Base-by-base conservation (phyloP, 30 jellyfish, hydroid and myxozoan species). In the Clytia hemisphaerica region DNA sequence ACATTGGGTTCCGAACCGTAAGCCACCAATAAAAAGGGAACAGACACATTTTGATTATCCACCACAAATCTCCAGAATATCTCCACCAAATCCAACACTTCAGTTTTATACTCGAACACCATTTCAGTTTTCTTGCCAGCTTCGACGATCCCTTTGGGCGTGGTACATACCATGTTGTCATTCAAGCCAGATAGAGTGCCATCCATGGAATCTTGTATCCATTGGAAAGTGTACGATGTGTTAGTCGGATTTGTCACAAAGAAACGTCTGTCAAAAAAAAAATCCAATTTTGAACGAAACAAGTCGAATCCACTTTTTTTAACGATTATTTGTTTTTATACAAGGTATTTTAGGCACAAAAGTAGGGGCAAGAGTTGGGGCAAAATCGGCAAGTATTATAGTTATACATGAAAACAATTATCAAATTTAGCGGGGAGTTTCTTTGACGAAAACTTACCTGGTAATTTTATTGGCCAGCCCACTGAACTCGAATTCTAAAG, bases 1-100 rank as follows among this genome's bases (percentile, higher is more conserved):
- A 87, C 40, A 7, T 85, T 79, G 2, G 97, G 97, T 25, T 87
- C 97, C 16, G 81, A 62, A 2, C 93, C 88, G 58, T 45, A 37
- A 7, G 92, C 97, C 55, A 87, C 97, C 29, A 87, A 64, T 30
- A 87, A 72, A 58, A 87, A 87, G 24, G 93, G 94, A 22, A 74
- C 88, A 9, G 97, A 87, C 1, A 80, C 83, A 61, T 75, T 80
- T 28, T 87, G 87, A 22, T 87, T 94, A 19, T 49, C 70, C 9
- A 87, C 73, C 37, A 47, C 29, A 46, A 87, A 87, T 30, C 92
- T 58, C 97, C 97, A 87, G 55, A 87, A 87, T 31, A 94, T 65
- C 47, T 87, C 97, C 18, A 19, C 53, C n/a, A 87, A 74, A 30
- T 79, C 92, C 69, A 79, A 45, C 0, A 81, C 83, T 14, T 74